Conservation (phyloP, 2,113 vertebrate genomes). For the crab-eating macaque (Macaca fascicularis) region T2T-MFA8v1.1 NC_088380.1:159337001-159337500, state of each 20-base stretch:
- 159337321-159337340: background rate
- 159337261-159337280: background rate
- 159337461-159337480: background rate
- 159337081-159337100: background rate
- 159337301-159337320: background rate
- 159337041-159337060: background rate
- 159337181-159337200: background rate
- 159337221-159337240: background rate
- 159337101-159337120: background rate
- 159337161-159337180: background rate
- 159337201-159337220: background rate
- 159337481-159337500: background rate
- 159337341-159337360: background rate
- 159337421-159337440: background rate
- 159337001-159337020: background rate
- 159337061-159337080: background rate
- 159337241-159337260: background rate
- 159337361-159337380: background rate
- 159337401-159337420: background rate
- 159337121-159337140: background rate
- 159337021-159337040: background rate
- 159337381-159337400: no score
- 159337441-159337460: background rate
- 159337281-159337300: background rate
- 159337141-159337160: background rate